A percentile compares a stretch with the other conserved stretches of the same genome.
phyloP scores from a whole-genome alignment of 2,888 invertebrate genomes.

The Conops quadrifasciatus region DNA sequence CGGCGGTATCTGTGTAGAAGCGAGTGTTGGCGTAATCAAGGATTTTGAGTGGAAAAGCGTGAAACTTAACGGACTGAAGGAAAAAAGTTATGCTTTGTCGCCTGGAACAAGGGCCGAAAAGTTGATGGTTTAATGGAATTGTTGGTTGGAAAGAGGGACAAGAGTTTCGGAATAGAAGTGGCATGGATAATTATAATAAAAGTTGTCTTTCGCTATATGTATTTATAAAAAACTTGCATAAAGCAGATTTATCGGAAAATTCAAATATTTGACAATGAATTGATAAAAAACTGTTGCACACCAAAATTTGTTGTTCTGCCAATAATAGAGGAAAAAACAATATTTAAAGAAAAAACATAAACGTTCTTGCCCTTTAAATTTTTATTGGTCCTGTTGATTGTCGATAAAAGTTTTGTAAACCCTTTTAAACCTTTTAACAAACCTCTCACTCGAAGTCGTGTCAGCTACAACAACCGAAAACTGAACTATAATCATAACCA shows the following conservation, averaged over 20 bases:
- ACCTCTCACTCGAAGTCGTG: conserved; percentile 56
- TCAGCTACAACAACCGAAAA: conserved; percentile 51
- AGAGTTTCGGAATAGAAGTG: not conserved
- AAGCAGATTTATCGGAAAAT: conserved; percentile 4
- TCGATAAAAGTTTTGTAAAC: conserved; percentile 60
- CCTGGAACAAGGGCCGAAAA: not conserved
- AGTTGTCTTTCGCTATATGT: not conserved
- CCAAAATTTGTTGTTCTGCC: too few relatives aligned
- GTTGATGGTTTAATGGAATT: not conserved
- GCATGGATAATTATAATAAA: not conserved
- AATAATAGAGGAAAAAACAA: too few relatives aligned
- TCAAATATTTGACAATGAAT: not conserved
- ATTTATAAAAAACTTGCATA: too few relatives aligned
- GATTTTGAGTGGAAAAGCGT: conserved; percentile 17
- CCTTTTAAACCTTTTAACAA: conserved; percentile 12
- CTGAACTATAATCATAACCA: not conserved
- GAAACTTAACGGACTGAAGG: conserved; percentile 21
- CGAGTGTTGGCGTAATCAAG: conserved; percentile 23
- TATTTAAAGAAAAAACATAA: too few relatives aligned
- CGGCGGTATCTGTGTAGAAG: conserved; percentile 20
- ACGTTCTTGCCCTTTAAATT: not conserved
- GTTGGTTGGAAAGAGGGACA: not conserved
- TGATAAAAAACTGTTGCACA: not conserved
- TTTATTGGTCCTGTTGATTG: conserved; percentile 61
- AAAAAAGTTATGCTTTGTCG: not conserved